These are phyloP conservation scores for Butorides virescens DNA, from an alignment of 2,113 vertebrate species.

Conservation along the genomic window DNA sequence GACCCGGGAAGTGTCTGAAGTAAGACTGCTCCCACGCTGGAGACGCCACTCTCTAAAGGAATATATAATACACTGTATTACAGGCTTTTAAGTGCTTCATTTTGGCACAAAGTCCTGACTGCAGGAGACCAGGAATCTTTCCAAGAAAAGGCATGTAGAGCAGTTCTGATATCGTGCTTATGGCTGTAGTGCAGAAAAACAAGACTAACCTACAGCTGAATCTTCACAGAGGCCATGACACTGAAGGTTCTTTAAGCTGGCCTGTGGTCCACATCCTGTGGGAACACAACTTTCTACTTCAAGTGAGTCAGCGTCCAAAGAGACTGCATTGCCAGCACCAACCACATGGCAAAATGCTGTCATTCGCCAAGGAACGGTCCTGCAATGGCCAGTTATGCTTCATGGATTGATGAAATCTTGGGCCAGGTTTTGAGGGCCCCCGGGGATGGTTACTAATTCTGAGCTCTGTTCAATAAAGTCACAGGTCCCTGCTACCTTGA, in stretches of 20 bases:
- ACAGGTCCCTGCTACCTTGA: not conserved
- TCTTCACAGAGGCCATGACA: accelerated
- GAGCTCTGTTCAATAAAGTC: not conserved
- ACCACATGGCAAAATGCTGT: accelerated
- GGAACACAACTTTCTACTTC: not conserved
- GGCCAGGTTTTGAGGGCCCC: not conserved
- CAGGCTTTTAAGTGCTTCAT: constrained; percentile 14
- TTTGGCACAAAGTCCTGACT: not conserved
- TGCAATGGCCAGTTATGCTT: not conserved
- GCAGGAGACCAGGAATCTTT: not conserved
- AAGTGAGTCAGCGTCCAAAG: not conserved
- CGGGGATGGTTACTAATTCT: not conserved
- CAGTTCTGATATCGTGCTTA: not conserved
- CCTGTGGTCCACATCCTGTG: not conserved
- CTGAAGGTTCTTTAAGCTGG: not conserved
- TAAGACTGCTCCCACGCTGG: not conserved
- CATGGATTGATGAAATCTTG: not conserved
- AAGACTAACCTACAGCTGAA: not conserved
- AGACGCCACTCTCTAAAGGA: not conserved
- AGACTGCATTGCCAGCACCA: not conserved
- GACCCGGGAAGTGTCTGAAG: constrained; percentile 39
- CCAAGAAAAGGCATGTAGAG: not conserved
- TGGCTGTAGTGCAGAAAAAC: not conserved
- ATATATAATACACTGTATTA: constrained; percentile 33
- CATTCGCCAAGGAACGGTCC: not conserved